These are phyloP conservation scores for Lottia gigantea DNA, from an alignment of 2,888 invertebrate genomes.

Conservation along the genomic window DNA sequence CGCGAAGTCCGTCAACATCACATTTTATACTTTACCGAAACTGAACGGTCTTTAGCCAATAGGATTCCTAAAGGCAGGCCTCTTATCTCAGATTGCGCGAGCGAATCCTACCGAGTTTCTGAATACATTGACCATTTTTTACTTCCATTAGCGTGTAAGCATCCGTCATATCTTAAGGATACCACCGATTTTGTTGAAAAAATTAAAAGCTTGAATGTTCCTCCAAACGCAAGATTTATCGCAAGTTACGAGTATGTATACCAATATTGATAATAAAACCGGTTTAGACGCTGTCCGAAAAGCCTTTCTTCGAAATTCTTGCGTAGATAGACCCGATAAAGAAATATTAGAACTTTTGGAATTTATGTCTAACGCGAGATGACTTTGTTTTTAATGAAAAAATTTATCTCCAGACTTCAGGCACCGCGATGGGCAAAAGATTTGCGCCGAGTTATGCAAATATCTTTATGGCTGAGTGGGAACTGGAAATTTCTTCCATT, in stretches of 20 bases:
- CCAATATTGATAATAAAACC: conserved; percentile 4
- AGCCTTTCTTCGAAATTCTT: conserved; percentile 1
- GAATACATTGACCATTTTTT: not conserved
- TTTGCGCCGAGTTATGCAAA: conserved; percentile 1
- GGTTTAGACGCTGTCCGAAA: conserved; percentile 6
- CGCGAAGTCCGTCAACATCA: no score
- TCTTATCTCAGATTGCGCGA: no score
- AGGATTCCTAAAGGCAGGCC: no score
- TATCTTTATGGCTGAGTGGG: not conserved
- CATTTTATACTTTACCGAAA: no score
- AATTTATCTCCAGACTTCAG: not conserved
- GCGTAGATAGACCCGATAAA: not conserved
- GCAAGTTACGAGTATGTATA: not conserved
- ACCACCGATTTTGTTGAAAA: not conserved
- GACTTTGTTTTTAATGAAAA: conserved; percentile 5
- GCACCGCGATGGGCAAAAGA: not conserved
- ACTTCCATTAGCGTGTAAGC: not conserved
- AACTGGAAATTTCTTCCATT: not conserved
- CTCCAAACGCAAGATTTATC: not conserved
- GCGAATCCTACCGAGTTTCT: no score
- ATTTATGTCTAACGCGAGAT: not conserved
- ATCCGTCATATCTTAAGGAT: not conserved
- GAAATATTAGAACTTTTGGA: not conserved
- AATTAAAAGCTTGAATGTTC: not conserved
- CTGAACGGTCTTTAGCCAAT: no score